Base-by-base conservation (phyloP, 2,797 vertebrate species). In the Poeciliopsis gracilis region DNA sequence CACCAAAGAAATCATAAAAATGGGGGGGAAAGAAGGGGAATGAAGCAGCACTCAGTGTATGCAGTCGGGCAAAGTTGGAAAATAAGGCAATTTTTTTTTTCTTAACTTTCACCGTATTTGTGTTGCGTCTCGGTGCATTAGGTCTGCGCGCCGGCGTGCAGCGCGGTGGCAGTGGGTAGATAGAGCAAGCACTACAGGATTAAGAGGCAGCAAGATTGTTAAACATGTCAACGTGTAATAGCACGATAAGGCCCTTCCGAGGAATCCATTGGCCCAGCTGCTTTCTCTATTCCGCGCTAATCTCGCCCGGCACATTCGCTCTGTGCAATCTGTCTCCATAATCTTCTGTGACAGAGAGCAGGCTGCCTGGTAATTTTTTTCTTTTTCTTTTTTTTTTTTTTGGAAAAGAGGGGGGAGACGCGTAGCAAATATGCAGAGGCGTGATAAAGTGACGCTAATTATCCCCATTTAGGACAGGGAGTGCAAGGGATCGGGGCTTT, bases 371-470 rank as follows among this genome's bases (percentile, higher is more conserved):
- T 93, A 93, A 90, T 93, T 94, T 92, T 96, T 96, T 96, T 46
- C 33, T 93, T 94, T 92, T 96, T 96, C 28, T 49, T 90, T 96
- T 88, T 83, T 74, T 41, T 74, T 55, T 77, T 77, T 80, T 80
- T 70, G 82, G 77, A 83, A 75, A 79, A 57, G 46, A 66, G 96
- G 83, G 96, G 96, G 96, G 96, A 55, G 83, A 69, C 72, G 85
- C 91, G 93, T 96, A 96, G 96, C 94, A 98, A 99, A 98, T 98
- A 98, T 99, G 98, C 97, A 97, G 96, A 97, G 95, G 96, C 95
- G 96, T 97, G 98, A 99, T 99, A 99, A 99, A 99, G 97, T 97
- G 96, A 97, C 97, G 98, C 97, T 99, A 99, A 99, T 99, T 99
- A 98, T 97, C 97, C 97, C 96, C 97, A 97, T 98, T 98, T 98